phyloP scores from a whole-genome alignment of 2,888 invertebrate genomes.

The Nasonia oneida region DNA sequence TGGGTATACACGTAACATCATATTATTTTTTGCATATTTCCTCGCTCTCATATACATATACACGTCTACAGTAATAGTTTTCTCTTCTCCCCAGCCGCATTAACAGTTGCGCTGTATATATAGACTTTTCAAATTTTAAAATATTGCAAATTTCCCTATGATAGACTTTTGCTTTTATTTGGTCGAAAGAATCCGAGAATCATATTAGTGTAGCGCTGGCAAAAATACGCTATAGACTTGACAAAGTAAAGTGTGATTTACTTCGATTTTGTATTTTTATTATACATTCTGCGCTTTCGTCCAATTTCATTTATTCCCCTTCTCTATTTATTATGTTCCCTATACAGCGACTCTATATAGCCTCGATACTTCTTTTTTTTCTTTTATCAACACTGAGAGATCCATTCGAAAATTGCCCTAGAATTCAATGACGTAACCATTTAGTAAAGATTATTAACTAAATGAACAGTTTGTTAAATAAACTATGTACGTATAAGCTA shows the following conservation, averaged over 20 bases:
- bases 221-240: slow-evolving; percentile 34
- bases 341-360: slow-evolving; percentile 17
- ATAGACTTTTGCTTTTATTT: slow-evolving; percentile 16
- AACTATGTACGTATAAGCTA: slow-evolving; percentile 62
- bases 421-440: slow-evolving; percentile 46
- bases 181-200: slow-evolving; percentile 35
- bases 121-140: slow-evolving; percentile 29
- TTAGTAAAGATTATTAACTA: slow-evolving; percentile 33
- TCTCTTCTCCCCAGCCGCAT: slow-evolving; percentile 48
- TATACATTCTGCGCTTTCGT: background rate
- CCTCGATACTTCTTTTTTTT: slow-evolving; percentile 20
- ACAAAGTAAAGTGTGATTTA: slow-evolving; percentile 17
- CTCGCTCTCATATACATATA: slow-evolving; percentile 20
- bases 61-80: slow-evolving; percentile 33
- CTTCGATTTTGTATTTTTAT: background rate
- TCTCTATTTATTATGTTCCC: background rate
- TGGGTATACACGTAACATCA: background rate
- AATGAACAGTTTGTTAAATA: slow-evolving; percentile 61
- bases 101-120: slow-evolving; percentile 25
- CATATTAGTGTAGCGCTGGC: background rate
- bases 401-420: slow-evolving; percentile 38
- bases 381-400: slow-evolving; percentile 30
- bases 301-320: background rate
- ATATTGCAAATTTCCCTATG: slow-evolving; percentile 39
- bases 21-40: slow-evolving; percentile 11